Base-by-base conservation (phyloP, 2,113 vertebrate species). In the Brachypteracias leptosomus region DNA sequence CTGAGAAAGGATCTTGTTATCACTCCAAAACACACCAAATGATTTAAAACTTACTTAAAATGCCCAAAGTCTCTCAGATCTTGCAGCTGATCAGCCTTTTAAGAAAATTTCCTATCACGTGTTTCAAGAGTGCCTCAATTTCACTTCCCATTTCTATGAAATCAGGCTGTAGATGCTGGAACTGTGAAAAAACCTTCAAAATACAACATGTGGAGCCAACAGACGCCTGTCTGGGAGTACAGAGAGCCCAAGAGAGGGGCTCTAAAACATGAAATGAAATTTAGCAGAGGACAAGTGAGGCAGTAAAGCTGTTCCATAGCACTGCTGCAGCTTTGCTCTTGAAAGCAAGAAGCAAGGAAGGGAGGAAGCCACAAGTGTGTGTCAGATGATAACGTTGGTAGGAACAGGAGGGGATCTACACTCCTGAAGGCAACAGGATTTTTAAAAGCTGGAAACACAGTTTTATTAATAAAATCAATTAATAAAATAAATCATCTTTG, bases 371-470 rank as follows among this genome's bases (percentile, higher is more conserved):
- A 35, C 16, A 44, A 18, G 7, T 0, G 1, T 22, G 44, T 16
- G 42, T 42, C 42, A 42, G 68, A 44, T 0, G 0, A 9, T 3
- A 22, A 28, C 2, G 3, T 3, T 16, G 44, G 40, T 4, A 57
- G 59, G 62, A 76, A n/a, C 18, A 44, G 76, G 57, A 63, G 0
- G 2, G 28, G 8, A 54, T 22, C 38, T 25, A n/a, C 12, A 9
- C 13, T 75, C 66, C 75, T 67, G 42, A 71, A 78, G 36, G 36
- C 28, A 84, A 17, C 33, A 11, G 7, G 38, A 31, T 6, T 11
- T 75, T 82, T 36, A 59, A 29, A 31, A 54, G 38, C 4, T 40
- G 57, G 54, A 87, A 68, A 49, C 33, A 26, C 4, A 25, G 54
- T 47, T 93, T 65, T 61, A 68, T 16, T 73, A 38, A 76, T 40